phyloP scores from a whole-genome alignment of 2,888 invertebrate species.

The Axea sp. region DNA sequence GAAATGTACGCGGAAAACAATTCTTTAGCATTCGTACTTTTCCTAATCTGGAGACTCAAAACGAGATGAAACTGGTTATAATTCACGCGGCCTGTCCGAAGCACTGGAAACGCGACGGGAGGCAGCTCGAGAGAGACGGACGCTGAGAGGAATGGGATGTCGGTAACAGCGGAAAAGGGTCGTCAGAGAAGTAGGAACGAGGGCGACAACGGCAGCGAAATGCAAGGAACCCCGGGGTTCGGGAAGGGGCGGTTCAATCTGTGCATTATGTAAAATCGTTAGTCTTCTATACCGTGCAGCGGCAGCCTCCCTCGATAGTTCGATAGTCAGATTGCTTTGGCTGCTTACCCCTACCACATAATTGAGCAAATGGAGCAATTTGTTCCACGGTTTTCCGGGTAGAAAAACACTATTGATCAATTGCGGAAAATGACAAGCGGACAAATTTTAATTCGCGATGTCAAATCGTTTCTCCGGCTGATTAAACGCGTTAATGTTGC shows the following conservation, averaged over 20 bases:
- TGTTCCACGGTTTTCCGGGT: conserved; percentile 34
- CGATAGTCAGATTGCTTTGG: conserved; percentile 51
- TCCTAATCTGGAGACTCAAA: conserved; percentile 62
- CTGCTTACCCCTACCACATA: conserved; percentile 55
- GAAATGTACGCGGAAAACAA: conserved; percentile 48
- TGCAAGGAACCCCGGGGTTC: conserved; percentile 40
- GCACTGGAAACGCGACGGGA: conserved; percentile 61
- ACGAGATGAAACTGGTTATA: conserved; percentile 63
- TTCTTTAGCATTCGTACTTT: conserved; percentile 58
- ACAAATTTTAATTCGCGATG: conserved; percentile 2
- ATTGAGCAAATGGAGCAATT: conserved; percentile 58
- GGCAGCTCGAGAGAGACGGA: conserved; percentile 36
- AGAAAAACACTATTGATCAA: conserved; percentile 54
- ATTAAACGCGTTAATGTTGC: too few relatives aligned
- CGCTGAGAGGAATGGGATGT: conserved; percentile 40
- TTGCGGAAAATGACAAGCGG: conserved; percentile 9
- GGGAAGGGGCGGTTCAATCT: conserved; percentile 66
- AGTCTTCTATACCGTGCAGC: conserved; percentile 62
- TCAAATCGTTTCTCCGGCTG: too few relatives aligned
- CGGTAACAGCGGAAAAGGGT: conserved; percentile 55
- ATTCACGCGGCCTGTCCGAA: conserved; percentile 69
- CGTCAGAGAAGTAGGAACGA: conserved; percentile 54
- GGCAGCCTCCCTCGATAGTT: conserved; percentile 50
- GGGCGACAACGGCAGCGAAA: conserved; percentile 54
- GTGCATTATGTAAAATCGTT: conserved; percentile 71